Evolutionary conservation across 2,888 invertebrate species (phyloP).

Genomic region (Axea sp.): DNA sequence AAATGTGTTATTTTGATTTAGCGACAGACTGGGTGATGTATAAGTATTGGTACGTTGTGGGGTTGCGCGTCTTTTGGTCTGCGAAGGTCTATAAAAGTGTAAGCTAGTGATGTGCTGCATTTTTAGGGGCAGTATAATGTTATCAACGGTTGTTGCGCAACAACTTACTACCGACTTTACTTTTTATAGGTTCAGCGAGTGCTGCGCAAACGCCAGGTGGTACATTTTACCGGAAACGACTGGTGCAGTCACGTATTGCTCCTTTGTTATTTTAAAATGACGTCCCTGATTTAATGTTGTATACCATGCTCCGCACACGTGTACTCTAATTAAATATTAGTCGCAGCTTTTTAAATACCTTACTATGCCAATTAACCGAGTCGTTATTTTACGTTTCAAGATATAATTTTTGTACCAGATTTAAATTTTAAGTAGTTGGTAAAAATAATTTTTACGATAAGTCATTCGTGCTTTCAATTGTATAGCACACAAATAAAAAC

Average conservation of each 20-base stretch:
- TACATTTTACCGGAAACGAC: conserved; percentile 59
- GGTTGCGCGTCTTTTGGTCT: conserved; percentile 29
- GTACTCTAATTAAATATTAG: conserved; percentile 45
- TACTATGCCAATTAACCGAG: no score
- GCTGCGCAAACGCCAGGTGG: conserved; percentile 52
- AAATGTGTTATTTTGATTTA: conserved; percentile 40
- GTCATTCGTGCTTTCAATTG: no score
- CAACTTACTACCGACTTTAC: conserved; percentile 67
- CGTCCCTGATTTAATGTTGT: conserved; percentile 53
- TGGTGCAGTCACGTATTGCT: conserved; percentile 55
- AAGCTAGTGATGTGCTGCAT: conserved; percentile 66
- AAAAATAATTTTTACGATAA: no score
- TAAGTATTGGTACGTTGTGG: conserved; percentile 23
- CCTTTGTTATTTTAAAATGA: conserved; percentile 54
- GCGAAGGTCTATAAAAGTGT: conserved; percentile 65
- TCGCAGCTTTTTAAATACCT: no score
- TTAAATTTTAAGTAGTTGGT: no score
- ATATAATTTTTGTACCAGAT: no score
- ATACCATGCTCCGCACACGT: no score
- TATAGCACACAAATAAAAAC: no score
- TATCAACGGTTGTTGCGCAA: conserved; percentile 67
- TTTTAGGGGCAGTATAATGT: conserved; percentile 70
- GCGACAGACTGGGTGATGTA: conserved; percentile 9
- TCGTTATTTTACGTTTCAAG: no score
- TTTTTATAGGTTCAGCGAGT: conserved; percentile 66